phyloP scores from a whole-genome alignment of 2,113 vertebrate species.

The Mobula hypostoma region DNA sequence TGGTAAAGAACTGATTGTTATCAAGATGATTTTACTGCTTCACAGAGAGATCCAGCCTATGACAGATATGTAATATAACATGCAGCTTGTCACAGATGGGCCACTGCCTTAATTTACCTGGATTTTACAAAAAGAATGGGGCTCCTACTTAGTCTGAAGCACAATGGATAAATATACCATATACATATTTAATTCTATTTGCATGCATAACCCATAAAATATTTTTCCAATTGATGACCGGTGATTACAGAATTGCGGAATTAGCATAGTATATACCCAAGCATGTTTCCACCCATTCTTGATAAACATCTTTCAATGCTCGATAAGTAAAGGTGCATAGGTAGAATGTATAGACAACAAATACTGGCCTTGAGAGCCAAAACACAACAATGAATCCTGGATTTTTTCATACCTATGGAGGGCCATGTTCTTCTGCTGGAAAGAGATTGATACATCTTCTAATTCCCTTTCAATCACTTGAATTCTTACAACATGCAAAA shows the following conservation, averaged over 20 bases:
- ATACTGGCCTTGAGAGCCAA: neutral
- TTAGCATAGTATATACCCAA: neutral
- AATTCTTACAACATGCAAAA: neutral
- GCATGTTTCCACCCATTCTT: neutral
- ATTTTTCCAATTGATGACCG: neutral
- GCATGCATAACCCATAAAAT: neutral
- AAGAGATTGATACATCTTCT: neutral
- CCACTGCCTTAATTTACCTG: neutral
- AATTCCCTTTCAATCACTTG: constrained; percentile 7
- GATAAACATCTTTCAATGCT: neutral
- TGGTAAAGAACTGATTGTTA: neutral
- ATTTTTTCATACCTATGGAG: constrained; percentile 10
- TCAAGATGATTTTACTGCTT: neutral
- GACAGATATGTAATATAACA: neutral
- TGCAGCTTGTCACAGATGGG: neutral
- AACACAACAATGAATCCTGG: neutral
- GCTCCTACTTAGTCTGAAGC: neutral
- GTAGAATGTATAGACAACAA: too few species aligned
- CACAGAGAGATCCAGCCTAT: neutral
- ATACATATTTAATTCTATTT: neutral
- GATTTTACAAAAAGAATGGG: neutral
- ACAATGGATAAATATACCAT: neutral
- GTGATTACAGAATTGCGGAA: neutral
- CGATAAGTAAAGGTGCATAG: too few species aligned
- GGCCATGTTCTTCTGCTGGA: constrained; percentile 9